phyloP scores from a whole-genome alignment of 2,113 vertebrate species.

The Prochilodus magdalenae region DNA sequence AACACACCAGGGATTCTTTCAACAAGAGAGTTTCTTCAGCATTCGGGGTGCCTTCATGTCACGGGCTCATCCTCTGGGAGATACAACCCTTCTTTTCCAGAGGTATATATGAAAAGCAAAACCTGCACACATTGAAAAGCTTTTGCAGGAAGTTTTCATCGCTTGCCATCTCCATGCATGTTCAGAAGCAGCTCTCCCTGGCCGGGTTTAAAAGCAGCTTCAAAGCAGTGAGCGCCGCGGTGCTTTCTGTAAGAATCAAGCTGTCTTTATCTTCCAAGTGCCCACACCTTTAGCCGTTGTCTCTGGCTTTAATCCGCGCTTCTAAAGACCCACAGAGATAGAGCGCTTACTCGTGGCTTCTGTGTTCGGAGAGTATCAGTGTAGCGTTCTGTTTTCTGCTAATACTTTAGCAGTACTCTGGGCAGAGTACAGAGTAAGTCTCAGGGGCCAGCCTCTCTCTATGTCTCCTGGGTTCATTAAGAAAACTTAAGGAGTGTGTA shows the following conservation, averaged over 20 bases:
- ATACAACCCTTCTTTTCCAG: slow-evolving; percentile 24
- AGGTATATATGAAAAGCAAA: slow-evolving; percentile 53
- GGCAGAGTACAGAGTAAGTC: not conserved
- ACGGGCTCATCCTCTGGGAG: slow-evolving; percentile 46
- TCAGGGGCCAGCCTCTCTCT: not conserved
- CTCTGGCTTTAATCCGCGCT: slow-evolving; percentile 55
- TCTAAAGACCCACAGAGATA: slow-evolving; percentile 51
- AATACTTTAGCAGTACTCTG: slow-evolving; percentile 35
- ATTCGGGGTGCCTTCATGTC: slow-evolving; percentile 57
- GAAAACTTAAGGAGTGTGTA: slow-evolving; percentile 14
- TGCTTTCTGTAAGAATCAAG: slow-evolving; percentile 56
- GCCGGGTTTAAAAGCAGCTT: slow-evolving; percentile 52
- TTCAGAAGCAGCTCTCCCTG: slow-evolving; percentile 55
- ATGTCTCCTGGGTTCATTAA: not conserved
- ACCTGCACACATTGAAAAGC: slow-evolving; percentile 51
- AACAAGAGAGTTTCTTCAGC: slow-evolving; percentile 55
- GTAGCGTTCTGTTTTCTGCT: slow-evolving; percentile 27
- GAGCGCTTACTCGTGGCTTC: slow-evolving; percentile 39
- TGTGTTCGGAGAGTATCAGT: slow-evolving; percentile 42
- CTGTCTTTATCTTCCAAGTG: slow-evolving; percentile 59
- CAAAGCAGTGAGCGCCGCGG: slow-evolving; percentile 40
- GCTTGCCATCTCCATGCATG: slow-evolving; percentile 52
- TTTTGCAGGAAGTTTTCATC: slow-evolving; percentile 58
- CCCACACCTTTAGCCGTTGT: slow-evolving; percentile 57
- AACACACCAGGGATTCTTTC: slow-evolving; percentile 56